Percentiles rank a stretch among this genome's conserved stretches.
These are phyloP conservation scores for Tonatia bakeri DNA, from an alignment of 2,113 vertebrate genomes.

Conservation along the genomic window DNA sequence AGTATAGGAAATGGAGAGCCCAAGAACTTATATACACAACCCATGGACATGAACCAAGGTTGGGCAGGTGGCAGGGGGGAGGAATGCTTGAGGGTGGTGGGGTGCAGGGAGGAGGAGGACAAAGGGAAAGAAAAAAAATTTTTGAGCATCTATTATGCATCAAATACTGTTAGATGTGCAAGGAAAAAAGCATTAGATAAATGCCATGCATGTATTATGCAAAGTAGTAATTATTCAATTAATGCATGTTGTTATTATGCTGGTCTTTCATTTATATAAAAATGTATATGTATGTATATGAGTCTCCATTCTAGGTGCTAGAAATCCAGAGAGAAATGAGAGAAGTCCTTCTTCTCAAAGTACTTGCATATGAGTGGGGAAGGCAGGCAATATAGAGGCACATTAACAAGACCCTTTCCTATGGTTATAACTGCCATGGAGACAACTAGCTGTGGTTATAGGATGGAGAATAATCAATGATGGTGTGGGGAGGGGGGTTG, in stretches of 20 bases:
- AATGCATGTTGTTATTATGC: neutral
- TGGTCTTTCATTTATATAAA: neutral
- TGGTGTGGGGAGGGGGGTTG: neutral
- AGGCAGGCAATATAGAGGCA: neutral
- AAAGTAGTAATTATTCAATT: neutral
- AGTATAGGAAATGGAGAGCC: too few relatives aligned
- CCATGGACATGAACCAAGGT: too few relatives aligned
- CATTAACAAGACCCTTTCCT: neutral
- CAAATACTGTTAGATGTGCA: neutral
- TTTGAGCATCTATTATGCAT: neutral
- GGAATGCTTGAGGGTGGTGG: too few relatives aligned
- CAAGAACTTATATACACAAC: too few relatives aligned
- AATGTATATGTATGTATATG: neutral
- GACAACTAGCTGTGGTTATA: neutral
- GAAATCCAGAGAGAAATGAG: conserved; percentile 10
- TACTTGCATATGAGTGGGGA: neutral
- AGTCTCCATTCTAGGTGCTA: neutral
- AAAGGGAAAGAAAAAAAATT: neutral
- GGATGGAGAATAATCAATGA: neutral
- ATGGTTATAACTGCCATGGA: neutral
- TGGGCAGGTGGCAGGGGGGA: too few relatives aligned
- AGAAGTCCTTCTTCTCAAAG: neutral
- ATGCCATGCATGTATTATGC: neutral
- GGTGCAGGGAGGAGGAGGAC: too few relatives aligned
- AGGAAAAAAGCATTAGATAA: neutral